Conservation (phyloP, 2,888 invertebrate species). For the Acleris cristana region DNA sequence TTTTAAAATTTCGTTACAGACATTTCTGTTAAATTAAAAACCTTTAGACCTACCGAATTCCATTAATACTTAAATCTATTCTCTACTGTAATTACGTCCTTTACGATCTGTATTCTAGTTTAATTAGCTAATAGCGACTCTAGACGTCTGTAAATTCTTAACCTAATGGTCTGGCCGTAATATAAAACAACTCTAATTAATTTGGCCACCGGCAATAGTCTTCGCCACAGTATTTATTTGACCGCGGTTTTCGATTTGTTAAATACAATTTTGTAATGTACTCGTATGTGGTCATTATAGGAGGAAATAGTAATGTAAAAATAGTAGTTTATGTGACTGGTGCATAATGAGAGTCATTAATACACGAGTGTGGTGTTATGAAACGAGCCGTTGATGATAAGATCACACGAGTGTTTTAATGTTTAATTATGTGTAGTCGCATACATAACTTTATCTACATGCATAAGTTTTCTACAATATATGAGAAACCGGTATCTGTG, state of each 20-base stretch:
- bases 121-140: slow-evolving; percentile 21
- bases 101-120: slow-evolving; percentile 6
- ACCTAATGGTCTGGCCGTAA: neutral
- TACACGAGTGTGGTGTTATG: too few relatives aligned
- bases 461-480: too few relatives aligned
- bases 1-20: too few relatives aligned
- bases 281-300: neutral
- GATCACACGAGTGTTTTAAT: neutral
- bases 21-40: too few relatives aligned
- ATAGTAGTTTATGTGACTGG: too few relatives aligned
- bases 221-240: neutral
- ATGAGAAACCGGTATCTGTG: too few relatives aligned
- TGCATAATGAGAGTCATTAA: too few relatives aligned
- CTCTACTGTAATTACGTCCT: neutral
- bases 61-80: neutral
- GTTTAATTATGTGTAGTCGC: too few relatives aligned
- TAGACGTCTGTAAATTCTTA: slow-evolving; percentile 10
- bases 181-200: slow-evolving; percentile 14
- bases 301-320: neutral
- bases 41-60: too few relatives aligned
- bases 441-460: too few relatives aligned
- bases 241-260: neutral
- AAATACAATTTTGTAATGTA: neutral
- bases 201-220: neutral
- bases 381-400: neutral